phyloP scores from a whole-genome alignment of 2,888 invertebrate genomes.

The Drosophila paranaensis region DNA sequence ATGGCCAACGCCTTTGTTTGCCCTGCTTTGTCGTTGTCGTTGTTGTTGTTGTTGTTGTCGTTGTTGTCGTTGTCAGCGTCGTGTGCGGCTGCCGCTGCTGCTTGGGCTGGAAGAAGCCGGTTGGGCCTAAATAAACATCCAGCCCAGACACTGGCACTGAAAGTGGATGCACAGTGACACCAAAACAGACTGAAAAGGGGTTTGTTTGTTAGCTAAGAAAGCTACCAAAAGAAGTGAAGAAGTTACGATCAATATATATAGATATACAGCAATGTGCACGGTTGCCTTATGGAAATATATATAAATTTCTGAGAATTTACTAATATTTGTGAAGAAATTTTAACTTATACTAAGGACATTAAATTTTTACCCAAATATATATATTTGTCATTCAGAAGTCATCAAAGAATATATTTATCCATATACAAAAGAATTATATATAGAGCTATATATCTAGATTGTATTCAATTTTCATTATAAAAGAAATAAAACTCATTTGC shows the following conservation, averaged over 20 bases:
- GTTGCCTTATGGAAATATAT: no score
- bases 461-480: not conserved
- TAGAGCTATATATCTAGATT: no score
- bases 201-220: not conserved
- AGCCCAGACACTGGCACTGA: slow-evolving; percentile 40
- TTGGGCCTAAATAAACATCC: slow-evolving; percentile 75
- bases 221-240: not conserved
- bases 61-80: slow-evolving; percentile 56
- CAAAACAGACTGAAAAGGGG: not conserved
- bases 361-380: not conserved
- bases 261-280: not conserved
- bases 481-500: not conserved
- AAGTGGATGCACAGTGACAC: slow-evolving; percentile 51
- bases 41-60: slow-evolving; percentile 36
- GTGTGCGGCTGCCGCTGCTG: slow-evolving; percentile 67
- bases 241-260: not conserved
- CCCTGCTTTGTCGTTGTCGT: slow-evolving; percentile 51
- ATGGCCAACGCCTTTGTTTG: slow-evolving; percentile 78
- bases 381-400: not conserved
- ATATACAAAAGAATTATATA: no score
- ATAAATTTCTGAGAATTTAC: not conserved
- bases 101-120: slow-evolving; percentile 62
- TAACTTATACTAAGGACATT: no score
- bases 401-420: no score
- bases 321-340: no score